Percentiles rank a stretch among this genome's conserved stretches.
Evolutionary conservation across 2,113 vertebrate species (phyloP).

Genomic region (Aegithalos caudatus): DNA sequence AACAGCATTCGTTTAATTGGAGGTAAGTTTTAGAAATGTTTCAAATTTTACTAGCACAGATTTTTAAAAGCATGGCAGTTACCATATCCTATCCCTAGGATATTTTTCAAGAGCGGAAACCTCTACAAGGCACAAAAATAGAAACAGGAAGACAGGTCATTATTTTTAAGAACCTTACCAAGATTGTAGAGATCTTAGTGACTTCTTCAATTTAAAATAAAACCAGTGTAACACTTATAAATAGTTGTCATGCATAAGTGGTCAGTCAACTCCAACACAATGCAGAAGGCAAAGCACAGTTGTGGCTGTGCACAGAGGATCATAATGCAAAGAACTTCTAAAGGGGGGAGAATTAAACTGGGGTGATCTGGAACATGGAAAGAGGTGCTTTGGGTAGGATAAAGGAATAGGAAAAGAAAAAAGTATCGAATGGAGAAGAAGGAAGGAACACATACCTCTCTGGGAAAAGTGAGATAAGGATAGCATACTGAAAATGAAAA

Average conservation of each 20-base stretch:
- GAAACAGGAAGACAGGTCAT: not conserved
- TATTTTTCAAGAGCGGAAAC: not conserved
- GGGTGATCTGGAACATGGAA: not conserved
- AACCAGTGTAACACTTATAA: not conserved
- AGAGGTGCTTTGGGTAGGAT: slow-evolving; percentile 11
- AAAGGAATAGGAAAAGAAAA: slow-evolving; percentile 16
- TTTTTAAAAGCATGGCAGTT: not conserved
- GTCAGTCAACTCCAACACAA: slow-evolving; percentile 18
- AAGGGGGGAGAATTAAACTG: not conserved
- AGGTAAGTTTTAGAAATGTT: not conserved
- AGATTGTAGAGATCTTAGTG: not conserved
- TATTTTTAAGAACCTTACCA: slow-evolving; percentile 33
- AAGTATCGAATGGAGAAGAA: slow-evolving; percentile 14
- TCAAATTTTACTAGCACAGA: not conserved
- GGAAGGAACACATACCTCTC: not conserved
- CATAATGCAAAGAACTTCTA: not conserved
- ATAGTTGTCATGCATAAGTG: slow-evolving; percentile 24
- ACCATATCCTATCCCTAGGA: not conserved
- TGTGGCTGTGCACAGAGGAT: not conserved
- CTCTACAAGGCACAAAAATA: not conserved
- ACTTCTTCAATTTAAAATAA: not conserved
- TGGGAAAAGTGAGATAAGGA: not conserved
- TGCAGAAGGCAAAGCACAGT: slow-evolving; percentile 23
- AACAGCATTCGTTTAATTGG: not conserved
- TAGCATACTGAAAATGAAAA: slow-evolving; percentile 53